Percentiles rank a stretch among this genome's conserved stretches.
Evolutionary conservation across 1,140 invertebrate species (phyloP).

Genomic region (Hycleus cichorii): DNA sequence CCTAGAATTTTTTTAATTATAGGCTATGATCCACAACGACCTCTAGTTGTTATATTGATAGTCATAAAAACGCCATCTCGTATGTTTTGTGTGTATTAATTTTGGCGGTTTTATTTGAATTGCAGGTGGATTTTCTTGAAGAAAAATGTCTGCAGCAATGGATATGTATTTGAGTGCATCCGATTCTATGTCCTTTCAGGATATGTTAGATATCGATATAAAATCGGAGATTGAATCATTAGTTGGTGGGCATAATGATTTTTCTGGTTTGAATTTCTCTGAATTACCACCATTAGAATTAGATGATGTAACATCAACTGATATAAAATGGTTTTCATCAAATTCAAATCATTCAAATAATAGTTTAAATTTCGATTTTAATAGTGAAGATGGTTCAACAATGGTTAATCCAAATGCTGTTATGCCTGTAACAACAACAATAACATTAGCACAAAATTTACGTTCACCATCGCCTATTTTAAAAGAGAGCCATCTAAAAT

Average conservation of each 20-base stretch:
- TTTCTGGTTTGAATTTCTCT: conserved; percentile 54
- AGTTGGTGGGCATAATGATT: conserved; percentile 57
- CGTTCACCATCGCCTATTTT: conserved; percentile 43
- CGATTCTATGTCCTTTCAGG: conserved; percentile 58
- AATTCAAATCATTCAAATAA: conserved; percentile 56
- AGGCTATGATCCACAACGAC: too few species aligned
- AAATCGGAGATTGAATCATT: conserved; percentile 72
- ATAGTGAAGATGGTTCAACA: conserved; percentile 61
- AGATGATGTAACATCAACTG: conserved; percentile 47
- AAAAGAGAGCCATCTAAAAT: conserved; percentile 57
- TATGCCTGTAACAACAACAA: conserved; percentile 45
- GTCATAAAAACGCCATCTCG: too few species aligned
- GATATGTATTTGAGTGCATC: conserved; percentile 47
- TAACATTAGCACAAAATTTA: conserved; percentile 39
- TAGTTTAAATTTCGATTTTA: conserved; percentile 64
- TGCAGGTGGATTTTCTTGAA: background rate
- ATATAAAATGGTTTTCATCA: conserved; percentile 47
- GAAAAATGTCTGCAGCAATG: conserved; percentile 42
- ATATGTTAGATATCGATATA: conserved; percentile 76
- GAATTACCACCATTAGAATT: conserved; percentile 59
- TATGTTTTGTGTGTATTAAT: background rate
- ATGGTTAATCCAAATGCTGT: conserved; percentile 75
- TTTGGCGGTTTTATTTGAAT: background rate
- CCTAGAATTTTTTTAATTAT: too few species aligned
- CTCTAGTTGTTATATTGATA: too few species aligned